These are phyloP conservation scores for Periophthalmodon schlosseri DNA, from an alignment of 2,113 vertebrate genomes.

Conservation along the genomic window DNA sequence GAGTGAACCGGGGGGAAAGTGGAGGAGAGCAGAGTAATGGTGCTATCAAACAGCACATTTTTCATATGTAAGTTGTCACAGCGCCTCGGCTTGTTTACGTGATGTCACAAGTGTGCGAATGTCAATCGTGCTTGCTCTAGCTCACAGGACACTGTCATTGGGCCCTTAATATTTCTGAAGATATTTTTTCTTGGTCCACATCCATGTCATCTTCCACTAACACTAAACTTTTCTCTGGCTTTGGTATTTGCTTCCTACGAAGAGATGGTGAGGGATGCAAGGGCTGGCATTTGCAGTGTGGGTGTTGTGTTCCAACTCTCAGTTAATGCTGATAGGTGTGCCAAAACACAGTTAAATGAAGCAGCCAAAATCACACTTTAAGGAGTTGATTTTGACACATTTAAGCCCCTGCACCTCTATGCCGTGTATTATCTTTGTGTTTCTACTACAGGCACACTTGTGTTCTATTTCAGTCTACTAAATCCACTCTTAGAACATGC, in stretches of 20 bases:
- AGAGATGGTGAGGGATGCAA: conserved; percentile 28
- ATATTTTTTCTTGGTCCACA: conserved; percentile 4
- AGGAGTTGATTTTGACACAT: conserved; percentile 32
- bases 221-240: conserved; percentile 2
- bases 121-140: conserved; percentile 4
- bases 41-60: conserved; percentile 50
- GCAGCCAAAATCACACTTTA: conserved; percentile 30
- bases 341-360: conserved; percentile 30
- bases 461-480: conserved; percentile 24
- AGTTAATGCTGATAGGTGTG: conserved; percentile 30
- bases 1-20: conserved; percentile 39
- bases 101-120: conserved; percentile 2
- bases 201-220: conserved; percentile 15
- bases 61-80: conserved; percentile 35
- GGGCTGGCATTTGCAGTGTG: conserved; percentile 41
- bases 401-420: conserved; percentile 23
- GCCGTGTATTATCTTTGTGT: conserved; percentile 22
- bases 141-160: conserved; percentile 1
- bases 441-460: conserved; percentile 22
- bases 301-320: conserved; percentile 37
- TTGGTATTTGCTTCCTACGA: conserved; percentile 8
- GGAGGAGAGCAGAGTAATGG: conserved; percentile 35
- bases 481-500: conserved; percentile 24
- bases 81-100: conserved; percentile 30
- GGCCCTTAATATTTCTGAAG: conserved; percentile 1